Conservation (phyloP, 2,113 vertebrate genomes). For the Scatophagus argus region DNA sequence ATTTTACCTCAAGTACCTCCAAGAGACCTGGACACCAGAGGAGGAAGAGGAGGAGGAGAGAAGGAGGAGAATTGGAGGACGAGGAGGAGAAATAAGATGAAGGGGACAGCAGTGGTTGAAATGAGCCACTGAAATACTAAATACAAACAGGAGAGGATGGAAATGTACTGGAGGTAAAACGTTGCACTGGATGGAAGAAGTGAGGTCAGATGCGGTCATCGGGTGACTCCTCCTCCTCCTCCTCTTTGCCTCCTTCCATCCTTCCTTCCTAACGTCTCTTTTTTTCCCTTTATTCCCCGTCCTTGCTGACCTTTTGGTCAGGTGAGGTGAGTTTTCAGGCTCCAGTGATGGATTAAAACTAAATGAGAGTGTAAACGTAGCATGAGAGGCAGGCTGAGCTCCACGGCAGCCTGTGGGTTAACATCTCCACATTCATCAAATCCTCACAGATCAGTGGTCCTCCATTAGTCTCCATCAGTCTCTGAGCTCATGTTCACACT, state of each 20-base stretch:
- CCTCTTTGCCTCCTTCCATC: not conserved
- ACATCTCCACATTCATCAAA: conserved; percentile 32
- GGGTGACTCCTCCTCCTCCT: conserved; percentile 11
- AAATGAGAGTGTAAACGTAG: conserved; percentile 45
- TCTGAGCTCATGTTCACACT: not conserved
- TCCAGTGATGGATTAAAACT: conserved; percentile 54
- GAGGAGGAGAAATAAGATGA: conserved; percentile 6
- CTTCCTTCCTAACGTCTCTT: not conserved
- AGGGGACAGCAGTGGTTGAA: conserved; percentile 13
- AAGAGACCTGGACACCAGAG: not conserved
- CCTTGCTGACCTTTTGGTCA: not conserved
- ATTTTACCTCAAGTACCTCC: conserved; percentile 17
- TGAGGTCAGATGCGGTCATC: conserved; percentile 19
- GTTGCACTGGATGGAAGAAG: conserved; percentile 18
- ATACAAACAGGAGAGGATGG: conserved; percentile 42
- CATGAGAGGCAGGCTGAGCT: conserved; percentile 23
- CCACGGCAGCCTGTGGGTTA: not conserved
- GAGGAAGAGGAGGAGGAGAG: not conserved
- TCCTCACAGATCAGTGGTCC: not conserved
- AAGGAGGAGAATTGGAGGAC: not conserved
- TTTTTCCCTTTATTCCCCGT: not conserved
- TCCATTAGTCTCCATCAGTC: conserved; percentile 17
- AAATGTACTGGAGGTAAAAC: conserved; percentile 48
- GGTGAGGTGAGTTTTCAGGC: conserved; percentile 12
- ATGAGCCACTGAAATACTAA: conserved; percentile 54